These are phyloP conservation scores for Heliocidaris erythrogramma DNA, from an alignment of 35 echinoderm and acorn worm species.

Conservation along the genomic window DNA sequence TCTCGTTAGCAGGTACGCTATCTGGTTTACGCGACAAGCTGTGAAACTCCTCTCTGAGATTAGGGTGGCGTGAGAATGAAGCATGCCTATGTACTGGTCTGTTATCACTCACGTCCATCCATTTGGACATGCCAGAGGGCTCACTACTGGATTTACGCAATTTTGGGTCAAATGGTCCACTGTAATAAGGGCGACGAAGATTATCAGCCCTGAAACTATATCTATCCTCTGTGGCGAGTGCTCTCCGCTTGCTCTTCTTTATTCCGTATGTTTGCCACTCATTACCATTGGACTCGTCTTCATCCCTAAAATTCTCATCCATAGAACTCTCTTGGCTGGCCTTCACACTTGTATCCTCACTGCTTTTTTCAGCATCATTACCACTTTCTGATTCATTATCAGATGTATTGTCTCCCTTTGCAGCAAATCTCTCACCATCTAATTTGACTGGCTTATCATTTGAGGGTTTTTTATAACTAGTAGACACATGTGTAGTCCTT, in stretches of 20 bases:
- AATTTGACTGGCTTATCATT: neutral
- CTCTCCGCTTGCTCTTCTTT: slow-evolving; percentile 20
- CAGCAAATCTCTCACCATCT: neutral
- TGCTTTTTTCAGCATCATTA: neutral
- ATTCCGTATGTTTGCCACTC: slow-evolving; percentile 32
- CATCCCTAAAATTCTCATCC: slow-evolving; percentile 3
- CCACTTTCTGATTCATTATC: slow-evolving; percentile 16
- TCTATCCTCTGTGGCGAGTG: neutral
- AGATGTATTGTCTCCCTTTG: slow-evolving; percentile 13
- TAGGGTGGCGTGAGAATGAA: neutral
- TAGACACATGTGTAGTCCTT: neutral
- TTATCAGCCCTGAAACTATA: neutral
- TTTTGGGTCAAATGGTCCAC: slow-evolving; percentile 20
- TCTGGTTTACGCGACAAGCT: neutral
- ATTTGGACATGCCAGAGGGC: slow-evolving; percentile 32
- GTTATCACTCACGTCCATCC: neutral
- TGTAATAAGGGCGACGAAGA: slow-evolving; percentile 5
- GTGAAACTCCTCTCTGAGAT: slow-evolving; percentile 27
- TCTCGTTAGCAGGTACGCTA: neutral
- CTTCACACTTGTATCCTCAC: slow-evolving; percentile 6
- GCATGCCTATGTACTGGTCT: neutral
- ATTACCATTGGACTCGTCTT: slow-evolving; percentile 25
- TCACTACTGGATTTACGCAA: slow-evolving; percentile 47
- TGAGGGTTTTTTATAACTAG: neutral
- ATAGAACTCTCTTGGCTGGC: slow-evolving; percentile 30